Conservation (phyloP, 2,888 invertebrate species). For the Lumbricus terrestris region DNA sequence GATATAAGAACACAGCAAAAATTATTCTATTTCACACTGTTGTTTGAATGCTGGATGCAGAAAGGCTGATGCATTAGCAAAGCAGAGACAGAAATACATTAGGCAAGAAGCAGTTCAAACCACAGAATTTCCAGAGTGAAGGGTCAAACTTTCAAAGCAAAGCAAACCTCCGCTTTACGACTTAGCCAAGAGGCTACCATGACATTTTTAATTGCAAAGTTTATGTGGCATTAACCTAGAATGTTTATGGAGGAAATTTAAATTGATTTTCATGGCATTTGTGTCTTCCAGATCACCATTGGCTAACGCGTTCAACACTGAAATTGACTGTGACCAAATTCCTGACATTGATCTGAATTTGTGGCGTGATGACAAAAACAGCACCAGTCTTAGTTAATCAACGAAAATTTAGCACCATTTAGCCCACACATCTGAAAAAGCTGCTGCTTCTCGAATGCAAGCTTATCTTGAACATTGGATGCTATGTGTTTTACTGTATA, state of each 20-base stretch:
- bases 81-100: no score
- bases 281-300: neutral
- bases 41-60: neutral
- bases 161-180: no score
- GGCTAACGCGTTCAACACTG: neutral
- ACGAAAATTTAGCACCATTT: neutral
- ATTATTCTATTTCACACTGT: neutral
- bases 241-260: neutral
- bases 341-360: conserved; percentile 9
- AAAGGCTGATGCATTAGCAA: neutral
- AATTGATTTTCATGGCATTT: neutral
- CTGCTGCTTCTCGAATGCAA: neutral
- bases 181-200: neutral
- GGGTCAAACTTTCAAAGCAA: no score
- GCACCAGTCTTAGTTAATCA: neutral
- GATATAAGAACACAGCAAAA: neutral
- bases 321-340: neutral
- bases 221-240: neutral
- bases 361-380: neutral
- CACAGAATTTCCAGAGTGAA: no score
- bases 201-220: neutral
- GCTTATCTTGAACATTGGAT: neutral
- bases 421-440: neutral
- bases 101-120: no score
- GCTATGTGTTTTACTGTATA: no score